Evolutionary conservation across 64 coral and sea anemone genomes (phyloP).

Genomic region (Porites lutea): DNA sequence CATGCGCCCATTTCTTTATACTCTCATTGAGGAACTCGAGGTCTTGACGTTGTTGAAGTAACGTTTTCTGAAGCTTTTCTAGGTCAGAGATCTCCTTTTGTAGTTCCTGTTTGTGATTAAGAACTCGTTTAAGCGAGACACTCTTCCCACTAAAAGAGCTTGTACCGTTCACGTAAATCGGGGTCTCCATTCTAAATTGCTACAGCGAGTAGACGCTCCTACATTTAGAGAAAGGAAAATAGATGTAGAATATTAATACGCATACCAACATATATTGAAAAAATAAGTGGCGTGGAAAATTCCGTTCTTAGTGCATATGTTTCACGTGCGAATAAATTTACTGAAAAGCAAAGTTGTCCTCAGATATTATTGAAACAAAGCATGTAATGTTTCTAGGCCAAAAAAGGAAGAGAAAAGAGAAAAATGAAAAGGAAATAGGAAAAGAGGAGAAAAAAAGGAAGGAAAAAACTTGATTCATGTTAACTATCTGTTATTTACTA

Average conservation of each 20-base stretch:
- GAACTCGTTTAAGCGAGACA: slow-evolving; percentile 82
- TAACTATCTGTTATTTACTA: no score
- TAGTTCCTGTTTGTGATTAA: slow-evolving; percentile 70
- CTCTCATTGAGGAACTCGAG: slow-evolving; percentile 69
- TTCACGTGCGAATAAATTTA: no score
- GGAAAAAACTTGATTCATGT: no score
- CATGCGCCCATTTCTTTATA: slow-evolving; percentile 76
- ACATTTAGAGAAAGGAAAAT: background rate
- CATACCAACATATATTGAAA: background rate
- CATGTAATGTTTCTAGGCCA: no score
- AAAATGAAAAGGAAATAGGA: no score
- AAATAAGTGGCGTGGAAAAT: background rate
- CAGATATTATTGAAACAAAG: no score
- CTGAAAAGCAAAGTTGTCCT: background rate
- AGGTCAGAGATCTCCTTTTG: slow-evolving; percentile 62
- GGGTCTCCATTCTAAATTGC: slow-evolving; percentile 72
- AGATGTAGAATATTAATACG: background rate
- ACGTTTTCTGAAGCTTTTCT: slow-evolving; percentile 78
- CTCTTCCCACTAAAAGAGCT: slow-evolving; percentile 68
- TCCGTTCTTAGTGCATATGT: no score
- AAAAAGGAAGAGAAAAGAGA: no score
- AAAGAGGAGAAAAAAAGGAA: no score
- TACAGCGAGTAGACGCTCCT: background rate
- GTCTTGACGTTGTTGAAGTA: slow-evolving; percentile 73
- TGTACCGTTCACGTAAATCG: slow-evolving; percentile 80